These are phyloP conservation scores for Pogonomyrmex californicus DNA, from an alignment of 1,140 invertebrate genomes.

Conservation along the genomic window DNA sequence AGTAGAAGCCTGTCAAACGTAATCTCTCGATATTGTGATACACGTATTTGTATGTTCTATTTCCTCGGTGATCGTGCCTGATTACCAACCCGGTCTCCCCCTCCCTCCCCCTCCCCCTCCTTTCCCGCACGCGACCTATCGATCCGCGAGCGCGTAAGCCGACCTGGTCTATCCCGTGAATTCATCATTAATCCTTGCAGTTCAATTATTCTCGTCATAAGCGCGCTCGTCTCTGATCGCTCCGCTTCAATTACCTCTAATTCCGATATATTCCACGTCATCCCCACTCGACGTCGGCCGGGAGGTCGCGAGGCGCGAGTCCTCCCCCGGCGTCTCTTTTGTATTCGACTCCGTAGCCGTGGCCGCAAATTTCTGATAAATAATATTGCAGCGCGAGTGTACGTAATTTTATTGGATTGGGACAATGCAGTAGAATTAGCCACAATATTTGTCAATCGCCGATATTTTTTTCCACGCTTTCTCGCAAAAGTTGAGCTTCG, in stretches of 20 bases:
- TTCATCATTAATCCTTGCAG: slow-evolving; percentile 58
- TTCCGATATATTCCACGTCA: slow-evolving; percentile 44
- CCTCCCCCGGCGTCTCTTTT: background rate
- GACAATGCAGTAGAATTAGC: background rate
- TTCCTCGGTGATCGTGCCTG: slow-evolving; percentile 7
- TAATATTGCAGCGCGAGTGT: background rate
- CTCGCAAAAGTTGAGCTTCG: background rate
- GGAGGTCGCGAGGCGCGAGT: background rate
- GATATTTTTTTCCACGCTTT: background rate
- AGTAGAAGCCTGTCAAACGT: slow-evolving; percentile 15
- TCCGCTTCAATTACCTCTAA: slow-evolving; percentile 51
- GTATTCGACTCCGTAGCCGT: background rate
- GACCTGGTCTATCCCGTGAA: slow-evolving; percentile 27
- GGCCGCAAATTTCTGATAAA: background rate
- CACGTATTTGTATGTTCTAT: slow-evolving; percentile 43
- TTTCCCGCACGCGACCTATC: slow-evolving; percentile 34
- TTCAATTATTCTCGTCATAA: slow-evolving; percentile 50
- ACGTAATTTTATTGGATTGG: background rate
- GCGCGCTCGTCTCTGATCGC: slow-evolving; percentile 21
- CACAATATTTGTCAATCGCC: background rate
- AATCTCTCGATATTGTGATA: slow-evolving; percentile 40
- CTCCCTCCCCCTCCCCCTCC: background rate
- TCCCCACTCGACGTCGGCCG: background rate
- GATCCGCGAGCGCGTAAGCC: slow-evolving; percentile 32
- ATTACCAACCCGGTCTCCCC: background rate